Conservation (phyloP, 2,797 vertebrate species). For the Sebastes elongatus region DNA sequence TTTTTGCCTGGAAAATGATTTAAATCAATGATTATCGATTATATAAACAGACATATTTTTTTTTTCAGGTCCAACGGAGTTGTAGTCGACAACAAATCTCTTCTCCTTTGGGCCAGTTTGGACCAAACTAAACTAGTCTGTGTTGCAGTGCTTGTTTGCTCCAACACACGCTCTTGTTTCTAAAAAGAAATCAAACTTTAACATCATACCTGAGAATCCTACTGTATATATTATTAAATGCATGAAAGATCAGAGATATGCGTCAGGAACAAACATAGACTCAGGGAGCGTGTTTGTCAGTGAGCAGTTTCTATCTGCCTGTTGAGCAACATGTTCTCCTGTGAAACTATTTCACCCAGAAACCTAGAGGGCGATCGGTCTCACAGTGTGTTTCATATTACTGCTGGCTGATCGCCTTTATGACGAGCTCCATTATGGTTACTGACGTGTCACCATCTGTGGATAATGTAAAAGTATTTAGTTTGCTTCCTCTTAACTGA, state of each 20-base stretch:
- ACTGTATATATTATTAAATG: background rate
- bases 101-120: background rate
- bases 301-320: background rate
- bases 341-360: slow-evolving; percentile 52
- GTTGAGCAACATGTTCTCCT: slow-evolving; percentile 65
- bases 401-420: background rate
- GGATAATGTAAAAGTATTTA: slow-evolving; percentile 1
- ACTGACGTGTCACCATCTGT: background rate
- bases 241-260: background rate
- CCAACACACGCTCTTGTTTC: background rate
- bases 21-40: background rate
- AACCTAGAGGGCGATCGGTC: slow-evolving; percentile 11
- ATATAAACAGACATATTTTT: background rate
- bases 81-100: background rate
- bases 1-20: background rate
- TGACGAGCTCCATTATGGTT: background rate
- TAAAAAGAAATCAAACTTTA: background rate
- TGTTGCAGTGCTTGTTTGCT: background rate
- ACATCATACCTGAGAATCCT: background rate
- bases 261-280: background rate
- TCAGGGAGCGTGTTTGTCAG: slow-evolving; percentile 32
- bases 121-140: background rate
- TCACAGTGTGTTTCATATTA: slow-evolving; percentile 35
- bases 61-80: background rate
- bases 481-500: background rate